These are phyloP conservation scores for Petrocephalus zakoni DNA, from an alignment of 2,113 vertebrate genomes.

Conservation along the genomic window DNA sequence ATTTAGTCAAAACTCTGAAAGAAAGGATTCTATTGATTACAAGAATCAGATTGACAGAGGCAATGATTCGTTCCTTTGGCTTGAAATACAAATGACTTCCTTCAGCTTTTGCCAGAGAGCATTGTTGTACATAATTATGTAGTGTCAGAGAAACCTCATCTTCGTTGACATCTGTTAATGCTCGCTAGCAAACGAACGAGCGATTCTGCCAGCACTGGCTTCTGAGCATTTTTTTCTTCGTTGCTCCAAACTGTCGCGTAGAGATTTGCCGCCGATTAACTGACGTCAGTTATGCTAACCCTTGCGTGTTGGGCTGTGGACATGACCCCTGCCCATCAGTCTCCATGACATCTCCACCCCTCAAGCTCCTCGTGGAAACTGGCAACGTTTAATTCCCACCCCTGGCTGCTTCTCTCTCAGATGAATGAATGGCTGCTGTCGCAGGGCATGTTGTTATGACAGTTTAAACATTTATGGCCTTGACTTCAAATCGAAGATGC, in stretches of 20 bases:
- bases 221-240: background rate
- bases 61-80: background rate
- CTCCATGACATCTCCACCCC: background rate
- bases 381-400: background rate
- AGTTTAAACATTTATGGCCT: background rate
- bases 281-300: background rate
- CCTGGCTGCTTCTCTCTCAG: background rate
- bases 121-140: background rate
- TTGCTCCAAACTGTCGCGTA: background rate
- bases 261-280: background rate
- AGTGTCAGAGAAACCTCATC: background rate
- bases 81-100: background rate
- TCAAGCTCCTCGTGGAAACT: background rate
- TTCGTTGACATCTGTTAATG: slow-evolving; percentile 4
- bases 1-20: background rate
- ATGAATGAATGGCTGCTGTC: slow-evolving; percentile 1
- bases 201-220: background rate
- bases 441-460: background rate
- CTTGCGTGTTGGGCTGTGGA: background rate
- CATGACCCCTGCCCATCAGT: background rate
- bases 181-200: background rate
- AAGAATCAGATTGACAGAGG: background rate
- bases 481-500: background rate
- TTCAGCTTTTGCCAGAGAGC: background rate
- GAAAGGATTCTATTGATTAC: background rate